phyloP scores from a whole-genome alignment of 1,140 invertebrate species.

The Leptopilina clavipes region DNA sequence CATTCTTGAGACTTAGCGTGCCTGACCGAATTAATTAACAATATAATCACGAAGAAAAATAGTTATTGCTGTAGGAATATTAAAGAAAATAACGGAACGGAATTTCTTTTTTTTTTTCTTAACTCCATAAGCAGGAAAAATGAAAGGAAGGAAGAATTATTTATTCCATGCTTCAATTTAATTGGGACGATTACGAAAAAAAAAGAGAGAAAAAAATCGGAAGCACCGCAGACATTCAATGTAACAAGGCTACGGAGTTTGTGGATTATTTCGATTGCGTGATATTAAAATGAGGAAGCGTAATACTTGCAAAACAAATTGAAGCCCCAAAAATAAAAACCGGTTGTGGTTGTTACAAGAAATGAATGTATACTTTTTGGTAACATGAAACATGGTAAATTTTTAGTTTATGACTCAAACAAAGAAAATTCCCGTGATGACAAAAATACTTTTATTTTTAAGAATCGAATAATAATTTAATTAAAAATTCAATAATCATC shows the following conservation, averaged over 20 bases:
- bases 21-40: conserved; percentile 27
- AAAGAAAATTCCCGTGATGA: background rate
- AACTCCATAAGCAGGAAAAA: background rate
- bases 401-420: background rate
- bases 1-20: conserved; percentile 6
- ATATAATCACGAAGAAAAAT: conserved; percentile 21
- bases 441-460: background rate
- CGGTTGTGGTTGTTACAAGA: conserved; percentile 16
- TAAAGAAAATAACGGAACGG: conserved; percentile 22
- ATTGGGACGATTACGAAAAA: background rate
- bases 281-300: conserved; percentile 28
- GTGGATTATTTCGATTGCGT: conserved; percentile 16
- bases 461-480: background rate
- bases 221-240: background rate
- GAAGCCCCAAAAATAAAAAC: background rate
- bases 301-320: conserved; percentile 11
- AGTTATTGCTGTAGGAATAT: conserved; percentile 15
- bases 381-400: background rate
- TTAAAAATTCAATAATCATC: too few relatives aligned
- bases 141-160: background rate
- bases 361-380: background rate
- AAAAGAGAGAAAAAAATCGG: background rate
- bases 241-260: background rate
- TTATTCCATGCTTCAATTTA: background rate
- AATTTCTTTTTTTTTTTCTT: conserved; percentile 1